phyloP scores from a whole-genome alignment of 2,113 vertebrate genomes.

The Phalacrocorax pelagicus region DNA sequence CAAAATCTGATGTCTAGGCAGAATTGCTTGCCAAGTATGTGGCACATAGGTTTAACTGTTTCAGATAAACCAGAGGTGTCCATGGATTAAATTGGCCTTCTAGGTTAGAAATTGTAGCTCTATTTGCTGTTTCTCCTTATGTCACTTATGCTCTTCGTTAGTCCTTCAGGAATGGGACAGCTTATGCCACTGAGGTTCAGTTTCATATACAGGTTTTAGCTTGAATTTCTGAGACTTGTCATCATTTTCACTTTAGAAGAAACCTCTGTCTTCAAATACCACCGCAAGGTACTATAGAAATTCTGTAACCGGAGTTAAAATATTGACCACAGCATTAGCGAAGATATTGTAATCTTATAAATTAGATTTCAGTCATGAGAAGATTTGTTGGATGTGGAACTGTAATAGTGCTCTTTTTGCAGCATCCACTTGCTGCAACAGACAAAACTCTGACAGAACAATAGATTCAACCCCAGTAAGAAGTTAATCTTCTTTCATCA shows the following conservation, averaged over 20 bases:
- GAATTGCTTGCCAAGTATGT: background rate
- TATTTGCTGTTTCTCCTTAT: background rate
- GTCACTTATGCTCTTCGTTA: background rate
- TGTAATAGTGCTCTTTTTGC: background rate
- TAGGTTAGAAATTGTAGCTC: background rate
- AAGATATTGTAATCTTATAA: background rate
- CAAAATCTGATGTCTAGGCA: background rate
- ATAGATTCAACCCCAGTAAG: background rate
- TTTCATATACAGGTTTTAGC: background rate
- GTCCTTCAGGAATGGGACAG: background rate
- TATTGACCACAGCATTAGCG: background rate
- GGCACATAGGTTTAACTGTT: background rate
- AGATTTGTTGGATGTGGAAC: background rate
- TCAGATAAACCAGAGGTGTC: background rate
- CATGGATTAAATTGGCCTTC: background rate
- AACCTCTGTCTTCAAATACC: background rate
- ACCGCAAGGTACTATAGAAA: background rate
- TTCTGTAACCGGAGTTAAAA: background rate
- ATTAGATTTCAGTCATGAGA: background rate
- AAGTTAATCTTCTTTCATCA: background rate
- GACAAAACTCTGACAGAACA: background rate
- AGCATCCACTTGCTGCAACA: background rate
- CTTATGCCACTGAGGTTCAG: background rate
- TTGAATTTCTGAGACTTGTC: background rate
- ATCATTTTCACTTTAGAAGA: background rate